Evolutionary conservation across 2,888 invertebrate species (phyloP).

Genomic region (Brachyptera risi): DNA sequence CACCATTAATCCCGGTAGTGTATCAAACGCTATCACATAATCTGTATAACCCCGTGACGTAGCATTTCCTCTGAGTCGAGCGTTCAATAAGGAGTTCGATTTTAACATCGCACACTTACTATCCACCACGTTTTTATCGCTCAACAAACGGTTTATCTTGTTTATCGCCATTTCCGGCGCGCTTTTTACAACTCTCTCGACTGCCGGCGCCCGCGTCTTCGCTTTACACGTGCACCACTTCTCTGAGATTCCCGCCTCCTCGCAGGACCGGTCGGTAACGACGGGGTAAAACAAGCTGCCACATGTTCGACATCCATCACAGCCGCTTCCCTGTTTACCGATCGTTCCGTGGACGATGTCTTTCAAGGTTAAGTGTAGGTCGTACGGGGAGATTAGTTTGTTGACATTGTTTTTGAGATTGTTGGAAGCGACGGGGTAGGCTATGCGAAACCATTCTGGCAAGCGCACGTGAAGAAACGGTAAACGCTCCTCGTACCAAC

Average conservation of each 20-base stretch:
- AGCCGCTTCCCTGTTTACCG: background rate
- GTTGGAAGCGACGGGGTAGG: constrained; percentile 51
- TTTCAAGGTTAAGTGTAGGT: constrained; percentile 66
- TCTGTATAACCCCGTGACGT: too few species aligned
- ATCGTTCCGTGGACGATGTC: constrained; percentile 51
- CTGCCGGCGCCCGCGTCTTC: constrained; percentile 30
- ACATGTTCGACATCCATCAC: constrained; percentile 55
- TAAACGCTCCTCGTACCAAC: constrained; percentile 73
- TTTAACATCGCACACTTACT: too few species aligned
- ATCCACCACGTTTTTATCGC: too few species aligned
- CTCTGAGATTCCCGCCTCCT: constrained; percentile 60
- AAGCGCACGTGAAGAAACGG: constrained; percentile 68
- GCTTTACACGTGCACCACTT: constrained; percentile 69
- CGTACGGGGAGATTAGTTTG: constrained; percentile 70
- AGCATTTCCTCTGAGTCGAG: too few species aligned
- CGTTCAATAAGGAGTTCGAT: too few species aligned
- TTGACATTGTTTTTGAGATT: constrained; percentile 59
- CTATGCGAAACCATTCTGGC: constrained; percentile 57
- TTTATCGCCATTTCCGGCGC: constrained; percentile 51
- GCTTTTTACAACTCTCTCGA: constrained; percentile 50
- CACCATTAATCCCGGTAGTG: constrained; percentile 61
- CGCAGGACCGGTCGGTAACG: constrained; percentile 62
- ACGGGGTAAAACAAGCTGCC: constrained; percentile 57
- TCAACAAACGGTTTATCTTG: constrained; percentile 41
- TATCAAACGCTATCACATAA: constrained; percentile 63